Evolutionary conservation across 2,797 vertebrate species (phyloP), one percentile per base, ranked within the genome.

Genomic region (Enteromius radiatus): DNA sequence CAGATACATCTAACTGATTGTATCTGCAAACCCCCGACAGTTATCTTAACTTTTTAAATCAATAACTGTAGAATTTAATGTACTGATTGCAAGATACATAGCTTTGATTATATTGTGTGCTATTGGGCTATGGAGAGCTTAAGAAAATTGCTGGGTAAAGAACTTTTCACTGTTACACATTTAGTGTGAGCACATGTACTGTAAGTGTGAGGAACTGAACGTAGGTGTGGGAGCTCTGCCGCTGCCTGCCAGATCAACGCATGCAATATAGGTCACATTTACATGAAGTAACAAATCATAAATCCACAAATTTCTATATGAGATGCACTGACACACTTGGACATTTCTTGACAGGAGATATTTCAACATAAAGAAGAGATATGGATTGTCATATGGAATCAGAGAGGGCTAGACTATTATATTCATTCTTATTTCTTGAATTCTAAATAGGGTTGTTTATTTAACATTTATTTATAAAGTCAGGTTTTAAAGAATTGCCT

Each of bases 1-100:
- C 45, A 68, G 71, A 82, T 75, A 76, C 49, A 67, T 75, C 61
- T 82, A 26, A 15, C 45, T 65, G 70, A 82, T 76, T 67, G 17
- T 56, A 63, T 82, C 70, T 75, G 33, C n/a, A 52, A 65, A 67
- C 76, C 75, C 61, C 61, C 61, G 28, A 74, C 71, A n/a, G 45
- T 43, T 75, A 76, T 75, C 71, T 75, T 68, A 54, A 33, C 33
- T 1, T 54, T 75, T 67, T 41, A 8, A 7, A 82, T 75, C 71
- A 75, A 82, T 76, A 75, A 52, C 80, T 75, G n/a, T 65, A 5
- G 47, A 76, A 65, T 56, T 56, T 43, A 56, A 75, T 65, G 54
- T 38, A 43, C 33, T 52, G 61, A 65, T 67, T 43, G 19, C 43
- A 75, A 41, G 80, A 81, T 52, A 73, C 14, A 59, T 75, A 28